phyloP scores from a whole-genome alignment of 2,888 invertebrate species.

The Melanargia galathea region DNA sequence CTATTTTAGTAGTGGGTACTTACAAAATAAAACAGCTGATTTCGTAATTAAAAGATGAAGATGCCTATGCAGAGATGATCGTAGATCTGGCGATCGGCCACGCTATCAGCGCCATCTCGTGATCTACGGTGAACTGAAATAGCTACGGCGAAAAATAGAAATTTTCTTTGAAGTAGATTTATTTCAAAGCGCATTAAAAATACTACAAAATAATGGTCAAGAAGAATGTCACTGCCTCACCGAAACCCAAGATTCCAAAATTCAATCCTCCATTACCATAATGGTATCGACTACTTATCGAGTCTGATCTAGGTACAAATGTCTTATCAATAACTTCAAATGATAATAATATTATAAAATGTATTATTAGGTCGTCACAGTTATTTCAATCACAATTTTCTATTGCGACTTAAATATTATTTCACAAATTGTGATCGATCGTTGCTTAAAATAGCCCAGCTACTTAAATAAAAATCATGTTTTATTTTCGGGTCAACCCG shows the following conservation, averaged over 20 bases:
- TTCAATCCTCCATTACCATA: not conserved
- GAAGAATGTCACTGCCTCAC: too few relatives aligned
- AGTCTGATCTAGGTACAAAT: not conserved
- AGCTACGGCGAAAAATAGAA: conserved; percentile 5
- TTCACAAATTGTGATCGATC: conserved; percentile 4
- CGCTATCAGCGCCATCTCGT: conserved; percentile 74
- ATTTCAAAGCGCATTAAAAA: not conserved
- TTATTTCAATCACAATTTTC: not conserved
- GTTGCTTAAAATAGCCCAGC: conserved; percentile 5
- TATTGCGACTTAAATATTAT: not conserved
- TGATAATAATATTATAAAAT: not conserved
- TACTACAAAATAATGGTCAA: too few relatives aligned
- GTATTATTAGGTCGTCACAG: not conserved
- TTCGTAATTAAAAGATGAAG: conserved; percentile 35
- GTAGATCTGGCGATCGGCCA: conserved; percentile 74
- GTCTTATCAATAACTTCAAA: conserved; percentile 5
- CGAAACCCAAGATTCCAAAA: not conserved
- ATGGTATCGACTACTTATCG: not conserved
- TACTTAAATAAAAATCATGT: conserved; percentile 9
- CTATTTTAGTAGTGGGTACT: too few relatives aligned
- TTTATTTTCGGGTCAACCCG: conserved; percentile 23
- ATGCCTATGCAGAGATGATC: conserved; percentile 50
- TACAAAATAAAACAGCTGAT: conserved; percentile 25
- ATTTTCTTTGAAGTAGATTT: conserved; percentile 5
- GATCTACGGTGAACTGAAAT: conserved; percentile 56